A percentile compares a stretch with the other conserved stretches of the same genome.
Evolutionary conservation across 2,797 vertebrate genomes (phyloP).

Genomic region (Coccyzus lansbergi): DNA sequence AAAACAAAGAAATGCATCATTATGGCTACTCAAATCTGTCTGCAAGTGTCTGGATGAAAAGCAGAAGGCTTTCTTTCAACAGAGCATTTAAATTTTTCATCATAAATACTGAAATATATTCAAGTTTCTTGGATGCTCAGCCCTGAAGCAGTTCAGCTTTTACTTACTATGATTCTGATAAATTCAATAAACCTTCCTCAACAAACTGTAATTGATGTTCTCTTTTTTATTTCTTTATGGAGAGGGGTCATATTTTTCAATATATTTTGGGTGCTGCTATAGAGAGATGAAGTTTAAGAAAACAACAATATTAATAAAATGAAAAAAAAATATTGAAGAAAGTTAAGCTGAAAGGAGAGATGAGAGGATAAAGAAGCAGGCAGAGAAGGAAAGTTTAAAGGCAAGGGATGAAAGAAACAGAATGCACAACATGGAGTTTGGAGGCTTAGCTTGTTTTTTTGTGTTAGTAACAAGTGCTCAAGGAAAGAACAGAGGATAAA

Average conservation of each 20-base stretch:
- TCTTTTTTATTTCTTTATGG: not conserved
- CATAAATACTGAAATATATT: not conserved
- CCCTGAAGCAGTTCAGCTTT: not conserved
- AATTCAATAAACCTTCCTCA: not conserved
- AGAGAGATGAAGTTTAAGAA: not conserved
- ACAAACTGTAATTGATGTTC: not conserved
- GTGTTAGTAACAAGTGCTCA: not conserved
- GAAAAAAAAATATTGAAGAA: not conserved
- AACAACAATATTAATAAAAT: not conserved
- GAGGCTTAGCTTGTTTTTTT: not conserved
- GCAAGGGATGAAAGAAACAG: not conserved
- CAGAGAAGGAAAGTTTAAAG: not conserved
- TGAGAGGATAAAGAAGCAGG: not conserved
- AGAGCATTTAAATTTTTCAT: not conserved
- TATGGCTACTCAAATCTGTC: not conserved
- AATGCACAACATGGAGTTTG: not conserved
- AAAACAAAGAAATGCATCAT: not conserved
- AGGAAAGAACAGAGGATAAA: not conserved
- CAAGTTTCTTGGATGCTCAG: not conserved
- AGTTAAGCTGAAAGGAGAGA: not conserved
- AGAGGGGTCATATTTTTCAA: not conserved
- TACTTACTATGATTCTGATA: not conserved
- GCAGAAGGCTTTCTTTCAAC: not conserved
- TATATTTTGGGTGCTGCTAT: not conserved
- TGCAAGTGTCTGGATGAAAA: not conserved